Base-by-base conservation (phyloP, 2,797 vertebrate species). In the Platalea minor region DNA sequence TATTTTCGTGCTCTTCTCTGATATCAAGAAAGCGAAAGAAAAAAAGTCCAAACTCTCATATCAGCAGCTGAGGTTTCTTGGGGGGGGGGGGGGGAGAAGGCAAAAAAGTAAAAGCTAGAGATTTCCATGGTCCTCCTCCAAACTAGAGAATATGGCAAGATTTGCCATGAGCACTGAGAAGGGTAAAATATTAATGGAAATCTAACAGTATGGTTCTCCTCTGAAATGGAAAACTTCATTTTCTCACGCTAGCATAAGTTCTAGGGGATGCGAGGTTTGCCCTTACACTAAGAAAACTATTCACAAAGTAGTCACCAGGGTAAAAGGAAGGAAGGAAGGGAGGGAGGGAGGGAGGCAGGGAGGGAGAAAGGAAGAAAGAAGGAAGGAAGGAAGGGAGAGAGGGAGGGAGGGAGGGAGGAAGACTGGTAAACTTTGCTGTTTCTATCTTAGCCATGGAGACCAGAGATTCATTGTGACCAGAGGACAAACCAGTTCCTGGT, bases 321-420 rank as follows among this genome's bases (percentile, higher is more conserved):
- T 24, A 10, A 28, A 0, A 29, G 15, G n/a, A 1, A 31, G 24
- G 8, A 6, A n/a, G 33, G 18, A 3, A 29, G 45, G 5, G 0
- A 53, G 33, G 18, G 3, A 28, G 48, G 15, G 4, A 17, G 23
- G 25, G 3, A 29, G 19, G 23, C 2, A 20, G 12, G 24, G 16
- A 2, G 10, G 21, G 1, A 13, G 21, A 3, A 20, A 9, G 24
- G 0, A 29, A 12, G n/a, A 1, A 31, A 18, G 8, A 6, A n/a
- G 33, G 18, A 3, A 25, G 39, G 7, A 3, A 48, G 46, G 29
- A 5, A 29, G 19, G 33, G 3, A 25, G 15, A 15, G 28, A 31
- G 46, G 7, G 1, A 48, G 21, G 29, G 3, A n/a, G 19, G 33
- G 2, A 25, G 15, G 23, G 15, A 31, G 13, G 39, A 0, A n/a